A percentile compares a stretch with the other conserved stretches of the same genome.
phyloP scores from a whole-genome alignment of 2,888 invertebrate species.

The Sturmia bella region DNA sequence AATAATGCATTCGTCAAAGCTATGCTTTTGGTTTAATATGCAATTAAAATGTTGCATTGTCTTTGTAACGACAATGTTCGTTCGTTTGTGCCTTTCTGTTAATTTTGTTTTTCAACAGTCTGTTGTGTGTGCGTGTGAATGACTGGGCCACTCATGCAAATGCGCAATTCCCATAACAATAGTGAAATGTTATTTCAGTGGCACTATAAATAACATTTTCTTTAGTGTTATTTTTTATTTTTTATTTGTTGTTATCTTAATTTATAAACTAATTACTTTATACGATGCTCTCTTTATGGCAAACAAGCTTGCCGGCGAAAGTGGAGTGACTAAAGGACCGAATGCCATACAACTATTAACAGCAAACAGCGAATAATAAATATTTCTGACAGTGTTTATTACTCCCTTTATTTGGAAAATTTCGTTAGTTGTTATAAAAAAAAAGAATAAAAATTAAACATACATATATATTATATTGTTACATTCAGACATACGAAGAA shows the following conservation, averaged over 20 bases:
- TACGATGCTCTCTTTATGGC: constrained; percentile 36
- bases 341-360: constrained; percentile 48
- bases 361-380: constrained; percentile 60
- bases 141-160: constrained; percentile 34
- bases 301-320: constrained; percentile 27
- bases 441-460: constrained; percentile 24
- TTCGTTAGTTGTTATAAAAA: constrained; percentile 60
- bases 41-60: too few relatives aligned
- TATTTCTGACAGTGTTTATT: constrained; percentile 67
- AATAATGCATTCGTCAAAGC: too few relatives aligned
- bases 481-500: constrained; percentile 17
- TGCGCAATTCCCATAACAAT: constrained; percentile 47
- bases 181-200: constrained; percentile 41
- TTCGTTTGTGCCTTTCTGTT: not conserved
- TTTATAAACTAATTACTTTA: constrained; percentile 66
- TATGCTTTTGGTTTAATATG: too few relatives aligned
- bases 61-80: too few relatives aligned
- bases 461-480: not conserved
- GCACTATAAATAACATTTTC: constrained; percentile 44
- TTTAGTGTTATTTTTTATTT: not conserved
- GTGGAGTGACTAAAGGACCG: constrained; percentile 7
- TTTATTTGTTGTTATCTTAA: constrained; percentile 57
- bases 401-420: constrained; percentile 59
- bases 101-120: constrained; percentile 6
- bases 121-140: constrained; percentile 7